These are phyloP conservation scores for Yponomeuta evonymella DNA, from an alignment of 2,888 invertebrate species.

Conservation along the genomic window DNA sequence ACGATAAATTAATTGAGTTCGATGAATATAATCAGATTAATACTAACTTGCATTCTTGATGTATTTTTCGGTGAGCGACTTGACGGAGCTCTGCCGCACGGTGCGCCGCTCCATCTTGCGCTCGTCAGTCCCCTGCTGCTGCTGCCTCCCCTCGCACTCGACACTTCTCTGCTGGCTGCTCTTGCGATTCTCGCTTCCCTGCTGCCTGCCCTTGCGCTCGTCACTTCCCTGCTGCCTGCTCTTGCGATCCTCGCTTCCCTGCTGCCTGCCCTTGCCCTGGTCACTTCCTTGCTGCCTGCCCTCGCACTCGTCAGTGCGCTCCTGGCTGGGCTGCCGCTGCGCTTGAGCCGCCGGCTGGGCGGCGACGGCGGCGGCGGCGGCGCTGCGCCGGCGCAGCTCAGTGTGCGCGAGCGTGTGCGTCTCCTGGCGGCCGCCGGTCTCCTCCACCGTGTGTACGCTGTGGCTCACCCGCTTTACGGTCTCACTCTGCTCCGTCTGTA, in stretches of 20 bases:
- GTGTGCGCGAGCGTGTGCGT: neutral
- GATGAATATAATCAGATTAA: too few relatives aligned
- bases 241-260: slow-evolving; percentile 26
- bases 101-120: slow-evolving; percentile 45
- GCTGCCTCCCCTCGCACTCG: slow-evolving; percentile 17
- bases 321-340: slow-evolving; percentile 29
- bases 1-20: too few relatives aligned
- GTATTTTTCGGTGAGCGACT: slow-evolving; percentile 86
- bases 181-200: slow-evolving; percentile 21
- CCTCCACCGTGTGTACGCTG: slow-evolving; percentile 38
- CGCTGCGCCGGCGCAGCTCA: too few relatives aligned
- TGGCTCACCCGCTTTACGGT: slow-evolving; percentile 63
- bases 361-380: too few relatives aligned
- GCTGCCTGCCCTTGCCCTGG: neutral
- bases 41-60: slow-evolving; percentile 79
- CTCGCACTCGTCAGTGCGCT: slow-evolving; percentile 25
- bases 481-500: slow-evolving; percentile 58
- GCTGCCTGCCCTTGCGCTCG: slow-evolving; percentile 31
- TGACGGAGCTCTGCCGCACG: slow-evolving; percentile 83
- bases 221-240: slow-evolving; percentile 24
- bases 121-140: slow-evolving; percentile 36
- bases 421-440: too few relatives aligned
- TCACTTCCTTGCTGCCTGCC: slow-evolving; percentile 24
- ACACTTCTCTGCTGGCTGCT: slow-evolving; percentile 23
- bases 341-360: slow-evolving; percentile 25